phyloP scores from a whole-genome alignment of 2,113 vertebrate species.

The Athene cunicularia region DNA sequence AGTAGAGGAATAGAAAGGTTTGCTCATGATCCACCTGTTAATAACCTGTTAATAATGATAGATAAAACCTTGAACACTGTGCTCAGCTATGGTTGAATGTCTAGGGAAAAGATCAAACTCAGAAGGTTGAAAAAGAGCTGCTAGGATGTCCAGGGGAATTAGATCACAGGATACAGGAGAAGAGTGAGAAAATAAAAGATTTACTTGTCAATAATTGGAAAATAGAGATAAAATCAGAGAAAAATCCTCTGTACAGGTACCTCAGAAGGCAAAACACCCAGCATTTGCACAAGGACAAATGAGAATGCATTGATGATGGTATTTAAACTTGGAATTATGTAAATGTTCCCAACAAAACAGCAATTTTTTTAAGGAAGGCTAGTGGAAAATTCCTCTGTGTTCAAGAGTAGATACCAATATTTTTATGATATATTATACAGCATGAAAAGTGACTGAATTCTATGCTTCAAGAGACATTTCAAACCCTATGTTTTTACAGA shows the following conservation, averaged over 20 bases:
- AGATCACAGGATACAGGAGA: background rate
- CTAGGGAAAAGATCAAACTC: background rate
- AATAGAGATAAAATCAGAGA: background rate
- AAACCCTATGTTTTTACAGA: background rate
- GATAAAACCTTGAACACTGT: background rate
- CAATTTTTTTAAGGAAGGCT: background rate
- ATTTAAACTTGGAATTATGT: background rate
- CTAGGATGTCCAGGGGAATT: background rate
- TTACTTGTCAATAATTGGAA: background rate
- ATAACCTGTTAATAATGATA: background rate
- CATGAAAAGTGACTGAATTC: background rate
- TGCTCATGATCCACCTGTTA: background rate
- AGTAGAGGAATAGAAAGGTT: background rate
- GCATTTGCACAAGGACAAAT: background rate
- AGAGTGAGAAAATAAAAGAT: background rate
- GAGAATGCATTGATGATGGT: background rate
- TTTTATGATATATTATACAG: background rate
- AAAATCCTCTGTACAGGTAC: background rate
- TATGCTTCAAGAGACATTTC: background rate
- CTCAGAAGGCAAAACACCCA: background rate
- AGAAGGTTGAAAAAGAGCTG: background rate
- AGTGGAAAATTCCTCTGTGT: background rate
- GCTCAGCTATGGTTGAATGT: background rate
- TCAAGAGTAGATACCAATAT: background rate
- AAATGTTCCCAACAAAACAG: background rate